A percentile compares a stretch with the other conserved stretches of the same genome.
These are phyloP conservation scores for Anaspis maculata DNA, from an alignment of 2,888 invertebrate genomes.

Conservation along the genomic window DNA sequence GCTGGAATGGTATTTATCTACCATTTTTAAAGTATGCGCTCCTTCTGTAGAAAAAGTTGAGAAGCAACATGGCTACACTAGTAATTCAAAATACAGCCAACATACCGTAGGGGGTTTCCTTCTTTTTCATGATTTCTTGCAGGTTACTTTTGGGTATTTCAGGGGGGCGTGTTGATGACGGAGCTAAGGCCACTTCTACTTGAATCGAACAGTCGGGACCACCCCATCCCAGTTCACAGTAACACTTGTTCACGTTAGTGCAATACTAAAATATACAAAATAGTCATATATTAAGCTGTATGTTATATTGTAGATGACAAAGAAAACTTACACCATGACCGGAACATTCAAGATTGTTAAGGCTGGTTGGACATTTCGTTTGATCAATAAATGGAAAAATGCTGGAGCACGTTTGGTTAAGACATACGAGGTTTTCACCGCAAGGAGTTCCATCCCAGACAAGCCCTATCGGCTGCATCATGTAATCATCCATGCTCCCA, in stretches of 20 bases:
- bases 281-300: too few species aligned
- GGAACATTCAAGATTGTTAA: slow-evolving; percentile 84
- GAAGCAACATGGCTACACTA: too few species aligned
- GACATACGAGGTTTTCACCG: slow-evolving; percentile 86
- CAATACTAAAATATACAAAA: slow-evolving; percentile 71
- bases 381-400: slow-evolving; percentile 77
- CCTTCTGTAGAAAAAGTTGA: too few species aligned
- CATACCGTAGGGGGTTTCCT: slow-evolving; percentile 92
- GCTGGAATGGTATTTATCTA: too few species aligned
- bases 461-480: slow-evolving; percentile 58
- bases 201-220: slow-evolving; percentile 80
- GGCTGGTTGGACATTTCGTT: slow-evolving; percentile 84
- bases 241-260: slow-evolving; percentile 87
- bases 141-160: slow-evolving; percentile 41
- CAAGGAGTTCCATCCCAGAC: slow-evolving; percentile 92
- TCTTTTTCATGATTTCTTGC: slow-evolving; percentile 66
- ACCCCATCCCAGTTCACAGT: slow-evolving; percentile 81
- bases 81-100: too few species aligned
- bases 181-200: slow-evolving; percentile 55
- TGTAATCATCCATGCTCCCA: slow-evolving; percentile 39
- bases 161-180: slow-evolving; percentile 51
- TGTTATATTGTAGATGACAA: too few species aligned
- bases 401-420: slow-evolving; percentile 87
- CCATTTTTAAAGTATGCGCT: too few species aligned
- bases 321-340: slow-evolving; percentile 90